Percentiles rank a stretch among this genome's conserved stretches.
Conservation (phyloP, 2,113 vertebrate genomes). For the Austrofundulus limnaeus region DNA sequence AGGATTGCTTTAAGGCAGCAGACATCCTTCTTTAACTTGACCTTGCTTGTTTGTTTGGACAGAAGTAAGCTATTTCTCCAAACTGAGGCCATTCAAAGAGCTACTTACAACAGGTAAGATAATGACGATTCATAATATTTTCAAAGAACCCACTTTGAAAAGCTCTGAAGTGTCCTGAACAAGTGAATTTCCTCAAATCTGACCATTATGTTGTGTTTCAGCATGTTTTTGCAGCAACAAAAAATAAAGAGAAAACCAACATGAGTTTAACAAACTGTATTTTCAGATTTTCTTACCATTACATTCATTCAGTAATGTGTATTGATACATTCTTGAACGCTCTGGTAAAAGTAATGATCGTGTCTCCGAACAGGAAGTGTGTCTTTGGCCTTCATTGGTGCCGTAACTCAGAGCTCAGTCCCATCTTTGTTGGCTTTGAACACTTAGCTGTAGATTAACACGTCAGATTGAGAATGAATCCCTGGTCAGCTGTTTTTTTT, state of each 20-base stretch:
- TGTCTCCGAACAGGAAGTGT: constrained; percentile 53
- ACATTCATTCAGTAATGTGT: constrained; percentile 70
- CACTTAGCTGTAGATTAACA: constrained; percentile 58
- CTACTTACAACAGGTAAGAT: too few relatives aligned
- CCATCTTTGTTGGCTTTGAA: constrained; percentile 42
- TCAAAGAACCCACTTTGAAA: not conserved
- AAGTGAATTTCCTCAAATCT: too few relatives aligned
- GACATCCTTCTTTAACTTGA: not conserved
- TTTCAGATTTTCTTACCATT: constrained; percentile 56
- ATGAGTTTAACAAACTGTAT: constrained; percentile 52
- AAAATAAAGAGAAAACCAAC: constrained; percentile 56
- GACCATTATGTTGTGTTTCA: too few relatives aligned
- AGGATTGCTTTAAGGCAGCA: too few relatives aligned
- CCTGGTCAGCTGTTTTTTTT: constrained; percentile 57
- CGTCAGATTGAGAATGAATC: constrained; percentile 58
- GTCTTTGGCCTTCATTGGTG: constrained; percentile 76
- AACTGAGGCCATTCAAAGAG: too few relatives aligned
- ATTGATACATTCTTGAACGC: constrained; percentile 65
- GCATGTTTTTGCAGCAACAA: not conserved
- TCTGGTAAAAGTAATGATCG: constrained; percentile 62
- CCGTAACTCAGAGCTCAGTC: constrained; percentile 51
- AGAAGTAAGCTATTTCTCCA: too few relatives aligned
- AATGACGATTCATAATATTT: too few relatives aligned
- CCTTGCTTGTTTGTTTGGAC: not conserved
- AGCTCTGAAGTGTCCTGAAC: too few relatives aligned